These are phyloP conservation scores for Brachionus paranguensis DNA, from an alignment of 1,140 invertebrate species.

Conservation along the genomic window DNA sequence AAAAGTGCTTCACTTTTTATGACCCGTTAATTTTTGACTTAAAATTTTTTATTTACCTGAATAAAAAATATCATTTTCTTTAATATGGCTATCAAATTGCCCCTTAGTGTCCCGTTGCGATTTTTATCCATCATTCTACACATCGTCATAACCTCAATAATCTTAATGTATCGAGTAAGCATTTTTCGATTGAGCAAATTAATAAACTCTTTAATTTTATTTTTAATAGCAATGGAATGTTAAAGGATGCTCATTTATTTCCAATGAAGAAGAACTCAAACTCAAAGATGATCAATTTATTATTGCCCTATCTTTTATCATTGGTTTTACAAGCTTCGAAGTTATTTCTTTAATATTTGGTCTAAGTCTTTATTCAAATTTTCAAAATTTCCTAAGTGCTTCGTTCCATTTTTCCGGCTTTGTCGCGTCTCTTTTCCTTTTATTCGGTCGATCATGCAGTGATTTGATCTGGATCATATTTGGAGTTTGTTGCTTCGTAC, in stretches of 20 bases:
- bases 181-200: neutral
- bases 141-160: neutral
- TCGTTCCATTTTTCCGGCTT: conserved; percentile 18
- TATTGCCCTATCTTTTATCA: conserved; percentile 15
- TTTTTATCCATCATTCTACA: neutral
- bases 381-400: conserved; percentile 21
- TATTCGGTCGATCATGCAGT: neutral
- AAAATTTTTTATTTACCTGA: neutral
- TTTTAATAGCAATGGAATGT: conserved; percentile 22
- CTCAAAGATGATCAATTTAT: conserved; percentile 28
- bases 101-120: neutral
- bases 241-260: neutral
- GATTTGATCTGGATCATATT: conserved; percentile 32
- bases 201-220: neutral
- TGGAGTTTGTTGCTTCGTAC: conserved; percentile 15
- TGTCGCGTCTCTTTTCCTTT: neutral
- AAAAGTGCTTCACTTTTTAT: neutral
- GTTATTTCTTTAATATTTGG: conserved; percentile 3
- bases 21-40: neutral
- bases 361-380: neutral
- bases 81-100: neutral
- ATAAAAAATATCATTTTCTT: neutral
- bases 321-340: neutral
- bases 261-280: neutral
- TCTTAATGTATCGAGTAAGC: conserved; percentile 25